Evolutionary conservation across 2,113 vertebrate species (phyloP).

Genomic region (Pygoscelis adeliae): DNA sequence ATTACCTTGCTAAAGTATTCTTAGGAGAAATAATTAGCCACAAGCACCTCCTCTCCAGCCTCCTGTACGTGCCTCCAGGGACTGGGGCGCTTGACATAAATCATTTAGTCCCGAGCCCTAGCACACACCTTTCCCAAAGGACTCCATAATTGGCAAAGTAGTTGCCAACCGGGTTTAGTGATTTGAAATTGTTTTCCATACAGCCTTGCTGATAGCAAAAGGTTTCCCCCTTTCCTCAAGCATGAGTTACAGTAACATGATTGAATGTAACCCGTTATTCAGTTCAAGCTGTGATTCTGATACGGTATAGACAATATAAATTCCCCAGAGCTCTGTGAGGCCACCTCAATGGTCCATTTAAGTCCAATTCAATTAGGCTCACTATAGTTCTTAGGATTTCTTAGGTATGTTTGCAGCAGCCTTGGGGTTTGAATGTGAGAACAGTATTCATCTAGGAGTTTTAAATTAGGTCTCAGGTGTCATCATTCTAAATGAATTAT

Average conservation of each 20-base stretch:
- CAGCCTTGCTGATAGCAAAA: slow-evolving; percentile 83
- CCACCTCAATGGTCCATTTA: slow-evolving; percentile 86
- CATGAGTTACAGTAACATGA: slow-evolving; percentile 85
- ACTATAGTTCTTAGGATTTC: slow-evolving; percentile 84
- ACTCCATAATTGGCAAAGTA: slow-evolving; percentile 85
- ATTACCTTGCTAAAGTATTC: slow-evolving; percentile 83
- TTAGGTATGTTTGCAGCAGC: slow-evolving; percentile 81
- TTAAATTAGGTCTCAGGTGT: slow-evolving; percentile 87
- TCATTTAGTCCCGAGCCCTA: slow-evolving; percentile 82
- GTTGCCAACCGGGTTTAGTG: slow-evolving; percentile 84
- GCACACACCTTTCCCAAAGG: slow-evolving; percentile 79
- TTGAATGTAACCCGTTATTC: slow-evolving; percentile 85
- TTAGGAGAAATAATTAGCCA: slow-evolving; percentile 86
- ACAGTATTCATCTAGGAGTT: slow-evolving; percentile 83
- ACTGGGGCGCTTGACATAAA: slow-evolving; percentile 81
- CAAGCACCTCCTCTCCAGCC: slow-evolving; percentile 75
- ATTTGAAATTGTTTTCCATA: slow-evolving; percentile 86
- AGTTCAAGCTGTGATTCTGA: slow-evolving; percentile 86
- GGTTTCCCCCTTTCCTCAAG: slow-evolving; percentile 82
- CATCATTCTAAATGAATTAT: slow-evolving; percentile 87
- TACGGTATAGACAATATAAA: slow-evolving; percentile 85
- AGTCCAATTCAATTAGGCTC: slow-evolving; percentile 87
- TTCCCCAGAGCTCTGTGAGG: slow-evolving; percentile 79
- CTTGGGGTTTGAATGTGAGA: slow-evolving; percentile 83
- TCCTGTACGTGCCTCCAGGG: slow-evolving; percentile 72